Evolutionary conservation across 2,888 invertebrate genomes (phyloP).

Genomic region (Mesopsocus fuscifrons): DNA sequence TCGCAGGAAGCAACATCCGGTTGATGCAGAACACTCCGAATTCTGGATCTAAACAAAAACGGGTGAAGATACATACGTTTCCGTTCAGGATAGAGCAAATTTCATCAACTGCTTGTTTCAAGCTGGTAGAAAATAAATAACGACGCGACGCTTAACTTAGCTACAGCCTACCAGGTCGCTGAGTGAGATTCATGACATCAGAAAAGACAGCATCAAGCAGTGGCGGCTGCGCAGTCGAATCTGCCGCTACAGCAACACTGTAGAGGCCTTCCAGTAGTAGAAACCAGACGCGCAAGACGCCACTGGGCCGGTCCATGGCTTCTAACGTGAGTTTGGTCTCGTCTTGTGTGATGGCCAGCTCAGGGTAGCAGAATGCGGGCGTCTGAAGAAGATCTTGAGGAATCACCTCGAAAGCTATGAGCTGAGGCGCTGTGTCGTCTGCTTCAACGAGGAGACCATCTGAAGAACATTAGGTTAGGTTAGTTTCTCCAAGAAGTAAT

Average conservation of each 20-base stretch:
- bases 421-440: constrained; percentile 56
- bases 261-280: constrained; percentile 59
- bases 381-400: constrained; percentile 36
- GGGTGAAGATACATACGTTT: too few species aligned
- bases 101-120: neutral
- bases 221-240: neutral
- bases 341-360: constrained; percentile 33
- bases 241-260: constrained; percentile 1
- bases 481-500: too few species aligned
- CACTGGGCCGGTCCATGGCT: constrained; percentile 58
- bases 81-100: too few species aligned
- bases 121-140: neutral
- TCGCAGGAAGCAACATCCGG: constrained; percentile 74
- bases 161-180: neutral
- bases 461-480: too few species aligned
- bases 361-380: constrained; percentile 42
- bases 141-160: too few species aligned
- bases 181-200: constrained; percentile 1
- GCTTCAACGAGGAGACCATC: constrained; percentile 46
- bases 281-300: constrained; percentile 78
- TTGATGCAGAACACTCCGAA: constrained; percentile 87
- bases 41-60: constrained; percentile 45
- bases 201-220: constrained; percentile 5
- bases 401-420: constrained; percentile 38
- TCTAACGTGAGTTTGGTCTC: constrained; percentile 31